Base-by-base conservation (phyloP, 2,113 vertebrate species). In the Bombycilla garrulus region DNA sequence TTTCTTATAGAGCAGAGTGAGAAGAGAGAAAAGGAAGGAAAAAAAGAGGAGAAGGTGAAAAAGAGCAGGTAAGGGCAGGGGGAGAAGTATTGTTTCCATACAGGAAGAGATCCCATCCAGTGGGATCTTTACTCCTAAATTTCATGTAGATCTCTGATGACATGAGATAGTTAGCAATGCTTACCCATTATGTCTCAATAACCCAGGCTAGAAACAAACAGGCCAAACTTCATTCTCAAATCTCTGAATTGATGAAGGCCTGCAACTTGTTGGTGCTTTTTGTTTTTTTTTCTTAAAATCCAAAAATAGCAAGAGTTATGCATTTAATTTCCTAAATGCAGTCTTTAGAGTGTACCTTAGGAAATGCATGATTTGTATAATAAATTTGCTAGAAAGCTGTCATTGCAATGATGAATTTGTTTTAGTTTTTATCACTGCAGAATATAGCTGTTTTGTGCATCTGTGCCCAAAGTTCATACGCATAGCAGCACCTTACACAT, bases 321-420 rank as follows among this genome's bases (percentile, higher is more conserved):
- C 18, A 64, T 87, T 95, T 88, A 86, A 93, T 93, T 96, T 47
- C 48, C 44, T 85, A 96, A 90, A 76, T 86, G 73, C 15, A 76
- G 17, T 70, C 44, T 54, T 76, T 44, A 90, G 35, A 70, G 19
- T 10, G n/a, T 33, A 90, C 29, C 77, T 76, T 53, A 56, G 42
- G 48, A 90, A 79, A 93, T 70, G 42, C 10, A 81, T 85, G 20
- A 44, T 94, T 90, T 90, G 40, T 83, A 58, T 86, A 74, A 90
- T 67, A 44, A 26, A 81, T 96, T 78, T 54, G 66, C 86, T 84
- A 65, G 69, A 83, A 94, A 95, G 22, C 29, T 54, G 19, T 81
- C 47, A 62, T 57, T 84, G 7, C 47, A 45, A 81, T 94, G 82
- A 88, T 29, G 10, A 66, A 91, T 90, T 67, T 82, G n/a, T n/a